Conservation (phyloP, 2,888 invertebrate genomes). For the Hypomecis punctinalis region DNA sequence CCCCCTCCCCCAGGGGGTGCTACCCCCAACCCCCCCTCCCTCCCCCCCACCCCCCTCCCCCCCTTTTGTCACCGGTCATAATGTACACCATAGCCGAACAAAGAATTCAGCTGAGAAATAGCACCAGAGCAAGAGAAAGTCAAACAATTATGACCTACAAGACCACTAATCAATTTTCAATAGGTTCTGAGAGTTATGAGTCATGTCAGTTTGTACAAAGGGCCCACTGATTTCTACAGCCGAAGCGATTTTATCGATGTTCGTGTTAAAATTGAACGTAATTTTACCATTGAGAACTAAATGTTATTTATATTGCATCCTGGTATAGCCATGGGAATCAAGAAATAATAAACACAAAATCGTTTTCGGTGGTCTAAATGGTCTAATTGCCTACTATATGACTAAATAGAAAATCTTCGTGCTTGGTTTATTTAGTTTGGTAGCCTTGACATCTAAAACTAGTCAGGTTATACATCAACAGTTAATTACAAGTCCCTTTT, state of each 20-base stretch:
- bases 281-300: neutral
- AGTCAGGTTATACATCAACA: conserved; percentile 44
- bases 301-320: too few relatives aligned
- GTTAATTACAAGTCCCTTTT: conserved; percentile 43
- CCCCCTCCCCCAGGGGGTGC: too few relatives aligned
- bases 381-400: conserved; percentile 16
- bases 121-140: neutral
- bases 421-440: neutral
- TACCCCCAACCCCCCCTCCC: too few relatives aligned
- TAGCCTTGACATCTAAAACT: conserved; percentile 6
- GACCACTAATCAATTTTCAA: conserved; percentile 15
- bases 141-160: neutral
- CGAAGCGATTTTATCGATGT: neutral
- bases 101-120: too few relatives aligned
- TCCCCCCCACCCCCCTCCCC: too few relatives aligned
- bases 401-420: conserved; percentile 15
- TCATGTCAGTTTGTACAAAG: conserved; percentile 10
- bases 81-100: too few relatives aligned
- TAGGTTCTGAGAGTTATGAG: conserved; percentile 20
- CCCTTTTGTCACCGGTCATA: too few relatives aligned
- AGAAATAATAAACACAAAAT: conserved; percentile 24
- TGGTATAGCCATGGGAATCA: neutral
- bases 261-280: neutral
- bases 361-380: conserved; percentile 1
- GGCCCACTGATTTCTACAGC: conserved; percentile 4